Conservation (phyloP, 2,888 invertebrate species). For the Ceramica pisi region DNA sequence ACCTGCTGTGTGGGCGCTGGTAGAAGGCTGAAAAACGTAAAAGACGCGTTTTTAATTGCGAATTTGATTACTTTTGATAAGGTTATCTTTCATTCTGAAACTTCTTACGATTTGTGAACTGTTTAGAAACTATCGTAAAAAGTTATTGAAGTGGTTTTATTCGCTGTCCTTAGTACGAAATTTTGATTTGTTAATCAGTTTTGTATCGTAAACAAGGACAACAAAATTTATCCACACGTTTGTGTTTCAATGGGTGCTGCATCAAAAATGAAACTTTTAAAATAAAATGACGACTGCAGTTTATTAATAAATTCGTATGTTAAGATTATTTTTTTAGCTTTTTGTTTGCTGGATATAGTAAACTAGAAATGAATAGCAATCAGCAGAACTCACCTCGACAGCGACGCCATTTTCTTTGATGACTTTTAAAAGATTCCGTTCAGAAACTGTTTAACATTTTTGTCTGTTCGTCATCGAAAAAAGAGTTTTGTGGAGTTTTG, state of each 20-base stretch:
- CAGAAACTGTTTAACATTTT: slow-evolving; percentile 13
- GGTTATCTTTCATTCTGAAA: slow-evolving; percentile 32
- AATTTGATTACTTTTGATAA: slow-evolving; percentile 29
- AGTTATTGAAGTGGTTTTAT: too few relatives aligned
- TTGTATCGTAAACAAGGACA: slow-evolving; percentile 26
- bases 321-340: background rate
- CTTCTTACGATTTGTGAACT: background rate
- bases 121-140: background rate
- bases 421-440: slow-evolving; percentile 43
- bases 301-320: background rate
- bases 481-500: background rate
- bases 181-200: slow-evolving; percentile 25
- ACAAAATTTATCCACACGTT: slow-evolving; percentile 29
- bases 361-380: slow-evolving; percentile 45
- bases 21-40: slow-evolving; percentile 92
- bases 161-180: slow-evolving; percentile 10
- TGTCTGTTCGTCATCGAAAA: background rate
- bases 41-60: background rate
- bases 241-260: background rate
- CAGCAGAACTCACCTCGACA: slow-evolving; percentile 81
- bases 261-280: background rate
- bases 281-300: background rate
- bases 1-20: slow-evolving; percentile 96
- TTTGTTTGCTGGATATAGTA: background rate
- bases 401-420: slow-evolving; percentile 83